Percentiles rank a stretch among this genome's conserved stretches.
phyloP scores from a whole-genome alignment of 2,888 invertebrate species.

The Frankliniella fusca region DNA sequence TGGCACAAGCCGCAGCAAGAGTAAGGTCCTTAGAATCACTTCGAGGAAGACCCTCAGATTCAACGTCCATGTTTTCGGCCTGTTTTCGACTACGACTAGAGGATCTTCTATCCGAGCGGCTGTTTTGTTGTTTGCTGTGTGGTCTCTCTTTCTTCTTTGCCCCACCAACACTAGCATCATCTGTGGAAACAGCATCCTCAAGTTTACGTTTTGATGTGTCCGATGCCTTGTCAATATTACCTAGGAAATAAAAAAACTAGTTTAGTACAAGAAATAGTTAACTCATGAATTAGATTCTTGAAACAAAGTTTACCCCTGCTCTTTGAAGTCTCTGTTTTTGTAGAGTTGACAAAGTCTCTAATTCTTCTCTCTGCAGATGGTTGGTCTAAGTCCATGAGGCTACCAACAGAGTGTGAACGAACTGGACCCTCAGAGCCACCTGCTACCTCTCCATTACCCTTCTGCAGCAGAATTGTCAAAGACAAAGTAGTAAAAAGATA shows the following conservation, averaged over 20 bases:
- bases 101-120: not conserved
- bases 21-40: slow-evolving; percentile 14
- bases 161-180: slow-evolving; percentile 51
- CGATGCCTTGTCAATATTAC: slow-evolving; percentile 35
- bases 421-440: slow-evolving; percentile 44
- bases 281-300: not conserved
- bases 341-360: not conserved
- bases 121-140: slow-evolving; percentile 3
- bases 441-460: slow-evolving; percentile 39
- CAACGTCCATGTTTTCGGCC: slow-evolving; percentile 31
- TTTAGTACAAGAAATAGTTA: not conserved
- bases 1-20: not conserved
- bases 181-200: slow-evolving; percentile 70
- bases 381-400: slow-evolving; percentile 64
- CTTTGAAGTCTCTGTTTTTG: not conserved
- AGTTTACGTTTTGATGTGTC: slow-evolving; percentile 68
- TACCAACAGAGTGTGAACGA: slow-evolving; percentile 65
- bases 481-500: not conserved
- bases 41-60: slow-evolving; percentile 15
- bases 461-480: not conserved
- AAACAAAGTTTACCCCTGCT: not conserved
- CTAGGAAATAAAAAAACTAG: not conserved
- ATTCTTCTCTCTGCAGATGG: slow-evolving; percentile 60
- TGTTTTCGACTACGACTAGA: slow-evolving; percentile 31
- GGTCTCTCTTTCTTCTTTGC: slow-evolving; percentile 45